Conservation (phyloP, 2,888 invertebrate species). For the Lottia scabra region DNA sequence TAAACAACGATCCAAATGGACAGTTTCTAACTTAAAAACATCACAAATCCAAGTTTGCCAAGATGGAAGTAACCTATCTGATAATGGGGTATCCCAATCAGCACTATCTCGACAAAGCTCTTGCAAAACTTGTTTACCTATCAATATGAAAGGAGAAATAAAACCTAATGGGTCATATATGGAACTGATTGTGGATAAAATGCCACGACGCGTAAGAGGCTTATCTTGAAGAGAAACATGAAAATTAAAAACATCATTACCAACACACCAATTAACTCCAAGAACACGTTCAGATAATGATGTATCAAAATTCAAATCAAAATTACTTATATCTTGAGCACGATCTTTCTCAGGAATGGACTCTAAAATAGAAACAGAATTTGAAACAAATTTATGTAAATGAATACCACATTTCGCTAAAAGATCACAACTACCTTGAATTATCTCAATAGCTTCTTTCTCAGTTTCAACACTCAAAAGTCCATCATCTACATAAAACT, state of each 20-base stretch:
- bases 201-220: constrained; percentile 1
- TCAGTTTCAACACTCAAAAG: too few species aligned
- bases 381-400: not conserved
- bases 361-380: not conserved
- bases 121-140: constrained; percentile 13
- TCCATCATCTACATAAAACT: too few species aligned
- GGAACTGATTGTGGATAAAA: constrained; percentile 1
- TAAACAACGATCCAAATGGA: too few species aligned
- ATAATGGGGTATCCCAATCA: constrained; percentile 11
- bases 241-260: not conserved
- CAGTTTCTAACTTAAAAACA: too few species aligned
- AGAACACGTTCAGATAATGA: not conserved
- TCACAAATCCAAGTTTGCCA: too few species aligned
- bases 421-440: too few species aligned
- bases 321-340: too few species aligned
- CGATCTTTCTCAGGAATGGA: not conserved
- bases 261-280: not conserved
- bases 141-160: not conserved
- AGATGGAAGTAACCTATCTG: not conserved
- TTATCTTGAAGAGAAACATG: not conserved
- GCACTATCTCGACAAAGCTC: not conserved
- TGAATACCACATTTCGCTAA: too few species aligned
- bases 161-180: constrained; percentile 20
- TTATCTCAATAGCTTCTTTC: too few species aligned
- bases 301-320: not conserved